These are phyloP conservation scores for Haliclona indistincta DNA, from an alignment of 37 sponge, comb jelly and placozoan species.

Conservation along the genomic window DNA sequence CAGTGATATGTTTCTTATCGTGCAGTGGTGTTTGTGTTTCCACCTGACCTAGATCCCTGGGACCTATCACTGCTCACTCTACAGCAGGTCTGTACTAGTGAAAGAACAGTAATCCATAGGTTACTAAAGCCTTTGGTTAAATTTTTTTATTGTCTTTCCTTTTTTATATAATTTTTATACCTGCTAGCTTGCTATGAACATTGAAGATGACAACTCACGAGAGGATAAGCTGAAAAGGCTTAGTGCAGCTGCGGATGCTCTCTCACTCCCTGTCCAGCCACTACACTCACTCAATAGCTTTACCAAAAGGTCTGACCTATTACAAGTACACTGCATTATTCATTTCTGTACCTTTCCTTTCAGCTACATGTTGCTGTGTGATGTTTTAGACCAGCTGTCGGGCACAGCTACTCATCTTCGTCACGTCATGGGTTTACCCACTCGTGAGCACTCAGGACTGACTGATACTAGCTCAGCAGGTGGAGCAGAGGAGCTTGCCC, in stretches of 20 bases:
- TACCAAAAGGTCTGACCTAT: conserved; percentile 20
- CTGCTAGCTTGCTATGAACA: conserved; percentile 22
- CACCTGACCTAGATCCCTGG: conserved; percentile 1
- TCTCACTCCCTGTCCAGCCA: conserved; percentile 47
- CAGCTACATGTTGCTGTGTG: conserved; percentile 60
- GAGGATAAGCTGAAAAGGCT: conserved; percentile 58
- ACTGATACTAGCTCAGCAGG: neutral
- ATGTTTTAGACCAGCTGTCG: conserved; percentile 32
- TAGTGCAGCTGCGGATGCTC: conserved; percentile 30
- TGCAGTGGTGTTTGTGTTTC: neutral
- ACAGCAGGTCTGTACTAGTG: neutral
- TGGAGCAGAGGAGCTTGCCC: neutral
- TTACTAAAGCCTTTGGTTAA: neutral
- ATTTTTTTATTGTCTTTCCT: neutral
- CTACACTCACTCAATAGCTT: neutral
- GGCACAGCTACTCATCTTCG: conserved; percentile 29
- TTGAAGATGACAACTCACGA: conserved; percentile 47
- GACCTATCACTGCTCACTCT: conserved; percentile 6
- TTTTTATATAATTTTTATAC: conserved; percentile 20
- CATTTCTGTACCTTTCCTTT: neutral
- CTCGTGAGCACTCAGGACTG: conserved; percentile 11
- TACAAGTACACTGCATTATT: neutral
- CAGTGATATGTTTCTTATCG: neutral
- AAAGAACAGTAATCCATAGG: neutral
- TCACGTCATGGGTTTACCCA: conserved; percentile 52